A percentile compares a stretch with the other conserved stretches of the same genome.
These are phyloP conservation scores for Eremobia ochroleuca DNA, from an alignment of 2,888 invertebrate species.

Conservation along the genomic window DNA sequence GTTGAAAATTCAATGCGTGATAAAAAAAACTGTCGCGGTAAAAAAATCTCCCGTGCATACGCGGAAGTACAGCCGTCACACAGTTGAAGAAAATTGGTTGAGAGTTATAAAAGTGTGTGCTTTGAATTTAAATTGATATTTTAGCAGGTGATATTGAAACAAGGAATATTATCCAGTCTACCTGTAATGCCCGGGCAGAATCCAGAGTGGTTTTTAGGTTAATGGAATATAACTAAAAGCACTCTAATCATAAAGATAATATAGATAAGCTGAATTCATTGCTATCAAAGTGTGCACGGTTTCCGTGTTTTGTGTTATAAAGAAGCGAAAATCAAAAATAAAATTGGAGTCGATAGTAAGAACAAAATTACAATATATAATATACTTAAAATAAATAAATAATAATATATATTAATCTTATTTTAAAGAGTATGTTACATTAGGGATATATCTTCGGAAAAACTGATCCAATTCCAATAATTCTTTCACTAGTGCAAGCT, in stretches of 20 bases:
- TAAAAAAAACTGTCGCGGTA: neutral
- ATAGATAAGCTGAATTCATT: neutral
- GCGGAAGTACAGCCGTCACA: neutral
- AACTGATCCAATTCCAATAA: too few relatives aligned
- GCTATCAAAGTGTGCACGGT: neutral
- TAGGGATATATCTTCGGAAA: neutral
- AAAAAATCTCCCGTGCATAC: neutral
- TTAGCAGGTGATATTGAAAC: neutral
- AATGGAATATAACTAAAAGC: conserved; percentile 14
- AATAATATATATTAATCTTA: too few relatives aligned
- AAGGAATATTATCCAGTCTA: conserved; percentile 4
- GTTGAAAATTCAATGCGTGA: neutral
- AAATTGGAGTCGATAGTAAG: neutral
- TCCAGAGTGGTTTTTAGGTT: neutral
- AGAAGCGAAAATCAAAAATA: neutral
- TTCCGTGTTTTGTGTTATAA: neutral
- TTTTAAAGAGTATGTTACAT: too few relatives aligned
- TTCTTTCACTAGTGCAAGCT: too few relatives aligned
- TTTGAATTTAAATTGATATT: conserved; percentile 13
- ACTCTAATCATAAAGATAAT: neutral
- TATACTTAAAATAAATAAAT: too few relatives aligned
- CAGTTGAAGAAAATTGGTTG: neutral
- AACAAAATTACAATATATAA: neutral
- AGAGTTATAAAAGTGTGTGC: neutral
- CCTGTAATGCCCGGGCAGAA: too few relatives aligned